Evolutionary conservation across 1,140 invertebrate species (phyloP).

Genomic region (Pogonus chalceus): DNA sequence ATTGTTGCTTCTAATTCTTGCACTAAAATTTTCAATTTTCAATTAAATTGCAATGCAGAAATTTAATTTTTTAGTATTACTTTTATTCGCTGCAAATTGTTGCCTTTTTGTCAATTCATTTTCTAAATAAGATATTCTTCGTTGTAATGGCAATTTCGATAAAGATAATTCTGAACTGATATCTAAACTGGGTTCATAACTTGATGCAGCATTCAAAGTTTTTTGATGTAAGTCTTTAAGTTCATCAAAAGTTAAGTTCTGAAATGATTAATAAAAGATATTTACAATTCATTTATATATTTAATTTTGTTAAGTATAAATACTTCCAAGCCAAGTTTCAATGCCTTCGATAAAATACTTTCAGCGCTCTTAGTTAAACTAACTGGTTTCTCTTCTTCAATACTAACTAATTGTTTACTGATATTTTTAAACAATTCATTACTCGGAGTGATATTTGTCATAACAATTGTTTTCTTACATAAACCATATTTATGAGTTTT

Average conservation of each 20-base stretch:
- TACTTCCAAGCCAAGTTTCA: not conserved
- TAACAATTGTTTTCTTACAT: not conserved
- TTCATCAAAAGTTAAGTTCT: not conserved
- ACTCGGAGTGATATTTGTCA: not conserved
- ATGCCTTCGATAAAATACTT: not conserved
- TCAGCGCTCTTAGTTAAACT: not conserved
- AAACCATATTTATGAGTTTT: too few relatives aligned
- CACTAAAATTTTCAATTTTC: not conserved
- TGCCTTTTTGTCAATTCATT: not conserved
- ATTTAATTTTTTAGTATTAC: not conserved
- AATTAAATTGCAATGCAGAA: not conserved
- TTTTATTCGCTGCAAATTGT: not conserved
- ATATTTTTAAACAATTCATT: too few relatives aligned
- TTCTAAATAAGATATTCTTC: not conserved
- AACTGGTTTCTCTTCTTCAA: not conserved
- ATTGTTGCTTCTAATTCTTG: not conserved
- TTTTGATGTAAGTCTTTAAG: not conserved
- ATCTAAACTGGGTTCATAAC: not conserved
- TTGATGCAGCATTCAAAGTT: not conserved
- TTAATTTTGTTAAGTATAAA: not conserved
- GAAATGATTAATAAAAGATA: not conserved
- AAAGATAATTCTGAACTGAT: not conserved
- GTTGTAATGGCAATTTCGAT: not conserved
- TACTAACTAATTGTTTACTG: not conserved
- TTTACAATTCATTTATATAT: not conserved